Base-by-base conservation (phyloP, 1,140 invertebrate genomes). In the Drosophila micromelanica region DNA sequence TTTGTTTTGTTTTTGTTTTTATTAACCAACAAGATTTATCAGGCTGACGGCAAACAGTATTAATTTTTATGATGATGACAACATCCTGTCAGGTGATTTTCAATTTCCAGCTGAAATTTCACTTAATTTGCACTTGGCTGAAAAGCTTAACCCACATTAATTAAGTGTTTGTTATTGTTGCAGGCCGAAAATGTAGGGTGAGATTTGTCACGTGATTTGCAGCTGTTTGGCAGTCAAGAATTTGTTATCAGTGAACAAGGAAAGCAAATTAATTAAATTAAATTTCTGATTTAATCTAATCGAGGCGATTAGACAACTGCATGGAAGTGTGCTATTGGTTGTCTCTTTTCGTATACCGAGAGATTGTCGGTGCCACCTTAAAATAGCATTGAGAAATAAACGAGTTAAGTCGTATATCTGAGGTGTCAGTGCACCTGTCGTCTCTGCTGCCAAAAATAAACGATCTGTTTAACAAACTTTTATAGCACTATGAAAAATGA, bases 371-470 rank as follows among this genome's bases (percentile, higher is more conserved):
- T 11, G 5, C n/a, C 0, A 40, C n/a, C 5, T 40, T 3, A 38
- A 38, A 54, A 45, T 45, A 61, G 57, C 32, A 15, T 40, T 42
- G 30, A 6, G 45, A 46, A 46, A 46, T 15, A 3, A 27, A 27
- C 9, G 17, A 23, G 13, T 9, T 23, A 23, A 43, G 45, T 30
- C 45, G 5, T 12, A 62, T 55, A 65, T 46, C 35, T 40, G 5
- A 48, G 37, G 57, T 77, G 57, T 40, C 75, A 59, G 62, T 71
- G 71, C 64, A 62, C 71, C 71, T 71, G 75, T 67, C 60, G 9
- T 5, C 20, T 8, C 30, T 12, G 61, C 42, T 61, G 52, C 62
- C 52, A 55, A 55, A 60, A 73, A 72, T 72, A 52, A 72, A 27
- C 42, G 45, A 56, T 72, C 45, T 65, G 23, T 46, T 62, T 56